These are phyloP conservation scores for Cerastoderma edule DNA, from an alignment of 2,888 invertebrate species.

Conservation along the genomic window DNA sequence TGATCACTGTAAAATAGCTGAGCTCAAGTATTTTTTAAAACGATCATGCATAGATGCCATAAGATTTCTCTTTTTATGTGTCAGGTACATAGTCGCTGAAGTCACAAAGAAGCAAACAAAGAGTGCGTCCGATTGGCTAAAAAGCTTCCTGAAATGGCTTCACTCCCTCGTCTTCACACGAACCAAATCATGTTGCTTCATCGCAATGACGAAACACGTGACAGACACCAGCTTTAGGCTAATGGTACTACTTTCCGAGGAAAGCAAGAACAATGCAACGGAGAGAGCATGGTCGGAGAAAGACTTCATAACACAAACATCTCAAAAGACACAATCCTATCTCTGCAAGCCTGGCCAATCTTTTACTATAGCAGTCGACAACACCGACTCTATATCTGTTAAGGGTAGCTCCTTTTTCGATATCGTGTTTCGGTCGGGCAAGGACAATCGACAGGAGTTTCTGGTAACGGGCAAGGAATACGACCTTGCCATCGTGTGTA, in stretches of 20 bases:
- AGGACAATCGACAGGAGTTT: conserved; percentile 11
- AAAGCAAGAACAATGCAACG: not conserved
- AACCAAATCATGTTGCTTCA: conserved; percentile 25
- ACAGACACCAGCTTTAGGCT: conserved; percentile 3
- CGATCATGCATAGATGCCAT: not conserved
- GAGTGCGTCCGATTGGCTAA: not conserved
- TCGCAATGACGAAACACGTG: conserved; percentile 5
- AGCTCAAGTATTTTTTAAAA: no score
- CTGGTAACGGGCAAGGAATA: conserved; percentile 10
- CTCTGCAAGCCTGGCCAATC: conserved; percentile 11
- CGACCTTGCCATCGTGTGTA: not conserved
- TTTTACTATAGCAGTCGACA: conserved; percentile 5
- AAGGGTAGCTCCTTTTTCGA: not conserved
- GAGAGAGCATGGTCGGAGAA: conserved; percentile 10
- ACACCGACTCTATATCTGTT: not conserved
- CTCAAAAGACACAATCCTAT: conserved; percentile 14
- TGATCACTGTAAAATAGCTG: no score
- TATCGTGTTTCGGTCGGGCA: not conserved
- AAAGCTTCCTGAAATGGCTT: conserved; percentile 25
- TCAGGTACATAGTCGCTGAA: not conserved
- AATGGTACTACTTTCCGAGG: conserved; percentile 8
- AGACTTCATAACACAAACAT: conserved; percentile 10
- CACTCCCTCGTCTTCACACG: conserved; percentile 10
- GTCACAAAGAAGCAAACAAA: conserved; percentile 5
- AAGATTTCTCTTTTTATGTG: not conserved